These are phyloP conservation scores for Gobiocypris rarus DNA, from an alignment of 2,113 vertebrate species.

Conservation along the genomic window DNA sequence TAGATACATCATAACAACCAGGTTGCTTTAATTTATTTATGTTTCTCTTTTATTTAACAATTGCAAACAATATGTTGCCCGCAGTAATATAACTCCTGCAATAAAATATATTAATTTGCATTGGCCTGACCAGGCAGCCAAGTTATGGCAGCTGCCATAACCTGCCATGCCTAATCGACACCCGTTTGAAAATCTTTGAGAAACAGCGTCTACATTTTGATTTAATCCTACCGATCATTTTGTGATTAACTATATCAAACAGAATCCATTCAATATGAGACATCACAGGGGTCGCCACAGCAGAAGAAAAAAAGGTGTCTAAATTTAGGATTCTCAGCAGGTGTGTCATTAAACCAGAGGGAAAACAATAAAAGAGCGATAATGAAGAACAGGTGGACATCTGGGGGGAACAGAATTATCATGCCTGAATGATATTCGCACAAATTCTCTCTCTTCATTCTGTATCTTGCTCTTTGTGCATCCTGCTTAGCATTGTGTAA, in stretches of 20 bases:
- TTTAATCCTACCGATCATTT: neutral
- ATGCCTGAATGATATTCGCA: conserved; percentile 29
- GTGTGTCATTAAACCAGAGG: conserved; percentile 17
- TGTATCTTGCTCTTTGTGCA: neutral
- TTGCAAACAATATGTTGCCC: no score
- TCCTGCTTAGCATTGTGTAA: neutral
- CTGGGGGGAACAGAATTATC: neutral
- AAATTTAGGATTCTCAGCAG: conserved; percentile 26
- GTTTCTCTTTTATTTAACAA: no score
- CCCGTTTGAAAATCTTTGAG: no score
- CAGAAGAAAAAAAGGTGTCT: neutral
- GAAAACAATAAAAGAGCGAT: conserved; percentile 28
- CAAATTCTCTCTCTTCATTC: neutral
- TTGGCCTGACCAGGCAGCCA: no score
- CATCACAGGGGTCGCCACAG: neutral
- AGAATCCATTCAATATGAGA: neutral
- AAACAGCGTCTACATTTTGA: neutral
- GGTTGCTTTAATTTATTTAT: no score
- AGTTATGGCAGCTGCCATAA: no score
- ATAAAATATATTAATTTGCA: no score
- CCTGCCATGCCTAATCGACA: no score
- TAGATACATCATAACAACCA: no score
- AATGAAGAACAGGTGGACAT: conserved; percentile 39
- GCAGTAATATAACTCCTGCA: no score
- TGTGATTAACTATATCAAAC: conserved; percentile 22